Base-by-base conservation (phyloP, 2,113 vertebrate genomes). In the Plectropomus leopardus region DNA sequence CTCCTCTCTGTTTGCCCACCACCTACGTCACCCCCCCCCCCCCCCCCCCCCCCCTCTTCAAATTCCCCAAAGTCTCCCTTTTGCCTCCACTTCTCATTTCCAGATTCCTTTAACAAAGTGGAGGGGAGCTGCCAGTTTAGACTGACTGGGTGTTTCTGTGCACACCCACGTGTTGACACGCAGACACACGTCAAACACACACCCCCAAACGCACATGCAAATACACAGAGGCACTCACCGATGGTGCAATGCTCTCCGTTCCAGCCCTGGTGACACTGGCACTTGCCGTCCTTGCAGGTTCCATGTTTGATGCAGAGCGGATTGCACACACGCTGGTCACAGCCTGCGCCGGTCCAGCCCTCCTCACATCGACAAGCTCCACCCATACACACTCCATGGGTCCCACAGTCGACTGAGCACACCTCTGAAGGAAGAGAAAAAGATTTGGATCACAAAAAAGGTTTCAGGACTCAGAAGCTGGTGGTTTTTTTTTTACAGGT, bases 161-260 rank as follows among this genome's bases (percentile, higher is more conserved):
- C 78, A 78, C 81, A 67, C 83, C 72, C 77, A 90, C 61, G 36
- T 82, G 83, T 78, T 82, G 75, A 78, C 66, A 75, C 63, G 7
- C 79, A 81, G 58, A 67, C 76, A 78, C 57, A 78, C 78, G 65
- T 50, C 70, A 58, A 59, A 84, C 82, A 71, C 77, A 64, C 81
- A 57, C 72, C 32, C 48, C 19, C 68, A 36, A 48, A 48, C 77
- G 30, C 78, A 69, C 86, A 55, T 50, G 67, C 51, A 24, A 15
- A 81, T 21, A 68, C 76, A 67, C 50, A 63, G 45, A 55, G 51
- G n/a, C 2, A 10, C 98, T 95, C 95, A 99, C 98, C 98, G 89
- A 99, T 99, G 95, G 98, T 99, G 97, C 98, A 99, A 96, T 99
- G 98, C 94, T 99, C 98, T 94, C 98, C 98, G 94, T 99, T 99